Percentiles rank a stretch among this genome's conserved stretches.
phyloP scores from a whole-genome alignment of 2,888 invertebrate species.

The Caenorhabditis imperialis region DNA sequence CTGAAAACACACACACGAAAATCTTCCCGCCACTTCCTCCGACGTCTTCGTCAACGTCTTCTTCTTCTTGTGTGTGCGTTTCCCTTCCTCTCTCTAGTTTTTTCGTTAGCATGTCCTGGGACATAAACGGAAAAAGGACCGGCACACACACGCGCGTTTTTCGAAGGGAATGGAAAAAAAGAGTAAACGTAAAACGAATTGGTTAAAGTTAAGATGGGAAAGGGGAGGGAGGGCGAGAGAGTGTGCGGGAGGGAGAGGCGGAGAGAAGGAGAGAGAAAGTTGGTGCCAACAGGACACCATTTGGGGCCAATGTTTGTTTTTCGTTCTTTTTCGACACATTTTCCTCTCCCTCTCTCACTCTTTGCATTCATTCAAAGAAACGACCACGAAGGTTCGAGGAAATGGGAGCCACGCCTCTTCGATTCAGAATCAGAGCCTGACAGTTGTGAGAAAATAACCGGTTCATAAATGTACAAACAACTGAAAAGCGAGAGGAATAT shows the following conservation, averaged over 20 bases:
- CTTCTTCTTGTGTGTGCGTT: no score
- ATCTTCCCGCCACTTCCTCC: no score
- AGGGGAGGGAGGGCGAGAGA: background rate
- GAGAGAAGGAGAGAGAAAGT: background rate
- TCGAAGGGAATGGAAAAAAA: no score
- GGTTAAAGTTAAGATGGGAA: background rate
- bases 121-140: no score
- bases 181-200: background rate
- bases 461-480: conserved; percentile 23
- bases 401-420: conserved; percentile 6
- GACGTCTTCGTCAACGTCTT: no score
- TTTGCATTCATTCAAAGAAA: background rate
- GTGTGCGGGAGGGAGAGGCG: background rate
- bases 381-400: conserved; percentile 21
- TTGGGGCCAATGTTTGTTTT: conserved; percentile 8
- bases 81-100: no score
- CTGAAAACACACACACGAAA: no score
- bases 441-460: no score
- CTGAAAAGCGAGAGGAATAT: background rate
- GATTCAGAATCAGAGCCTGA: no score
- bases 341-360: background rate
- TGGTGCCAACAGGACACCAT: conserved; percentile 7
- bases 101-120: no score
- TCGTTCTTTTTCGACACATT: background rate
- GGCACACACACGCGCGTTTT: no score